phyloP scores from a whole-genome alignment of 2,113 vertebrate genomes.

The Hydropotes inermis region DNA sequence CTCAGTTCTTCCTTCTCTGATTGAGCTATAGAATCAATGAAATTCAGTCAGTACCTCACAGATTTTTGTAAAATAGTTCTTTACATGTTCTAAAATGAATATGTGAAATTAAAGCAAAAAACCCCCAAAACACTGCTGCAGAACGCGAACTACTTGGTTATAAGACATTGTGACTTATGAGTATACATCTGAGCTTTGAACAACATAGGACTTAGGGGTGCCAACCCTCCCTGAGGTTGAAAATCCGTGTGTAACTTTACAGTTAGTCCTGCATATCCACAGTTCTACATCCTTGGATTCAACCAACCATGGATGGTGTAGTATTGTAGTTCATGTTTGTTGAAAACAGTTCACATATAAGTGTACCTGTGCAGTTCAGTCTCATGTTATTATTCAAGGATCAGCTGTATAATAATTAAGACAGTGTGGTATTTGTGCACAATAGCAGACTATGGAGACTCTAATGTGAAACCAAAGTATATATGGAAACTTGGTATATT shows the following conservation, averaged over 20 bases:
- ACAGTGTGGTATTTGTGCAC: not conserved
- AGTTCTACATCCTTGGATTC: not conserved
- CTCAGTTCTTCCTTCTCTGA: not conserved
- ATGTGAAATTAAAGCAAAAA: not conserved
- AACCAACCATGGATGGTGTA: not conserved
- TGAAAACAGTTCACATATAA: not conserved
- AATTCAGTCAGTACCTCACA: not conserved
- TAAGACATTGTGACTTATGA: not conserved
- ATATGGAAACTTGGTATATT: not conserved
- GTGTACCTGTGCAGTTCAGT: not conserved
- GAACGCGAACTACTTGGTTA: not conserved
- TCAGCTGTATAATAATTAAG: not conserved
- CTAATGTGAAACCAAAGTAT: not conserved
- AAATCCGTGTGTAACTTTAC: not conserved
- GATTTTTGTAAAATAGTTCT: not conserved
- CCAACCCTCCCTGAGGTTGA: not conserved
- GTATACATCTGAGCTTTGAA: not conserved
- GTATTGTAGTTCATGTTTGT: not conserved
- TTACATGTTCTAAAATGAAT: conserved; percentile 7
- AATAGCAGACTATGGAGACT: not conserved
- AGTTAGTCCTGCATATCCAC: not conserved
- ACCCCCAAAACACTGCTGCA: not conserved
- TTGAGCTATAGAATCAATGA: not conserved
- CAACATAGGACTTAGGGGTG: not conserved
- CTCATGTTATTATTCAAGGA: not conserved